Percentiles rank a stretch among this genome's conserved stretches.
These are phyloP conservation scores for Sphenopsis melanotis DNA, from an alignment of 2,797 vertebrate genomes.

Conservation along the genomic window DNA sequence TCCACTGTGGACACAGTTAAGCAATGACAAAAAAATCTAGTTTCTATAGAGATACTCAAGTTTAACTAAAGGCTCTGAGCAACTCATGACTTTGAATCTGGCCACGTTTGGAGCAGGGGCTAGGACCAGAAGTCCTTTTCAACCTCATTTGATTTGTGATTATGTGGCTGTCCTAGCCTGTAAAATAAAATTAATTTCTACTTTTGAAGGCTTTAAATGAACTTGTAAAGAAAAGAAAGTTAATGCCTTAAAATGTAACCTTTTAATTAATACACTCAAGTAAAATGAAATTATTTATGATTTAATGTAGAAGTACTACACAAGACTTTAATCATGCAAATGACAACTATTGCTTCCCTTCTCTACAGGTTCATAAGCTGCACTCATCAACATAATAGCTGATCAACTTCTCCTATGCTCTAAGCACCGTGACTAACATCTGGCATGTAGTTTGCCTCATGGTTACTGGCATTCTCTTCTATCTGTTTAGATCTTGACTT, in stretches of 20 bases:
- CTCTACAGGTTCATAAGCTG: conserved; percentile 12
- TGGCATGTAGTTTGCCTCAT: conserved; percentile 28
- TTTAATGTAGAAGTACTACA: not conserved
- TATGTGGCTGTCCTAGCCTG: not conserved
- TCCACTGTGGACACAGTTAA: not conserved
- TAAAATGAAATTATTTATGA: conserved; percentile 11
- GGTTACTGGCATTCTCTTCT: conserved; percentile 33
- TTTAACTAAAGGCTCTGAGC: not conserved
- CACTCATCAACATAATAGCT: conserved; percentile 15
- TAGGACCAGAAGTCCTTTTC: not conserved
- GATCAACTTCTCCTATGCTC: conserved; percentile 22
- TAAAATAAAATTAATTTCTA: not conserved
- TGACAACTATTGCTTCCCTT: not conserved
- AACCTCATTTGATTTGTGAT: not conserved
- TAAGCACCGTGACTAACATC: conserved; percentile 34
- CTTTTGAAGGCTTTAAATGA: not conserved
- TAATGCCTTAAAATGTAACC: not conserved
- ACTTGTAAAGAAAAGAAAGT: not conserved
- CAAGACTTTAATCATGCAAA: conserved; percentile 44
- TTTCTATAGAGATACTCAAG: not conserved
- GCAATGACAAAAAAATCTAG: not conserved
- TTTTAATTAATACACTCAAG: not conserved
- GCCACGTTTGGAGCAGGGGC: not conserved
- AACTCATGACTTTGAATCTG: not conserved
- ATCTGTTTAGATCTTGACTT: conserved; percentile 53